Base-by-base conservation (phyloP, 2,888 invertebrate genomes). In the Lepidocyrtoides sp. region DNA sequence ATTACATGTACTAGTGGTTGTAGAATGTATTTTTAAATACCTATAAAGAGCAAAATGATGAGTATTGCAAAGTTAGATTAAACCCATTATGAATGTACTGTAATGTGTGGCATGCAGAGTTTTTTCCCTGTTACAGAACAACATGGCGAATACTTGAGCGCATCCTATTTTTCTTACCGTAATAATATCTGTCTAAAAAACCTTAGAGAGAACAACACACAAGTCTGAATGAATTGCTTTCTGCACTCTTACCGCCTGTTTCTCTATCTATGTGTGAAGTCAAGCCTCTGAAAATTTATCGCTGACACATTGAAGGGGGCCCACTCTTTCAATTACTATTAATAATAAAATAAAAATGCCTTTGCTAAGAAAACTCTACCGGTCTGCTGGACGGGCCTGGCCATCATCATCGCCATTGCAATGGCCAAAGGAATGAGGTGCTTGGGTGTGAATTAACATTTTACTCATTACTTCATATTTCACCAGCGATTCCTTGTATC, bases 211-310 rank as follows among this genome's bases (percentile, higher is more conserved):
- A 63, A 36, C 36, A 69, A 69, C 66, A 66, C 8, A 84, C 48
- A 36, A 54, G 14, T 14, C 36, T 85, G 85, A 75, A 85, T 85
- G 75, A 85, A 57, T 44, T 20, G 7, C 75, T 79, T 85, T 36
- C 75, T 63, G 26, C 81, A 57, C 26, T 63, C 63, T 44, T 63
- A 44, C 82, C 89, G 82, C 82, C 89, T 41, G 23, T 75, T 75
- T 75, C 51, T 51, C 51, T 85, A 48, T 79, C 81, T 51, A 88
- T 85, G 92, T 92, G 92, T 92, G 91, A 92, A 91, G 91, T 92
- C 88, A 91, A 92, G 86, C 91, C 92, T 94, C 90, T 91, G 93
- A 93, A 94, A 94, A 94, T 94, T 94, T 94, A 94, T 94, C 91
- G 91, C 93, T 92, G 94, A 93, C 93, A 93, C 92, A 89, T 93